A percentile compares a stretch with the other conserved stretches of the same genome.
phyloP scores from a whole-genome alignment of 2,797 vertebrate species.

The Apodemus agrarius region DNA sequence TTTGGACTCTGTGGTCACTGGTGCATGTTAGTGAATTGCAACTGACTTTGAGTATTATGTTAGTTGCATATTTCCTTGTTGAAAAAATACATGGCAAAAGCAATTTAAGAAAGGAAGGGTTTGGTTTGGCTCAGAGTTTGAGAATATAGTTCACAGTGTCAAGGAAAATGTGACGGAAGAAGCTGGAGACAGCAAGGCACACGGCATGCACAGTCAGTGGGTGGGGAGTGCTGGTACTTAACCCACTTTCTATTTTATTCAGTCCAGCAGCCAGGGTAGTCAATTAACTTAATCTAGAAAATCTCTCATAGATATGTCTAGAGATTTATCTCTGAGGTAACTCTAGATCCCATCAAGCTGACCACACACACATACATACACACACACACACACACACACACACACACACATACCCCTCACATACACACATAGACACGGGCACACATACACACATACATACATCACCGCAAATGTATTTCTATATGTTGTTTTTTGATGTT shows the following conservation, averaged over 20 bases:
- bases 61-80: background rate
- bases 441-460: background rate
- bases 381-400: background rate
- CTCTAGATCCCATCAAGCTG: background rate
- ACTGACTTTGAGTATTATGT: background rate
- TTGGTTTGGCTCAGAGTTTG: background rate
- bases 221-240: background rate
- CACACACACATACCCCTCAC: too few species aligned
- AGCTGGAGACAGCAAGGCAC: background rate
- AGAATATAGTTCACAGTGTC: background rate
- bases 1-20: background rate
- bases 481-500: background rate
- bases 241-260: background rate
- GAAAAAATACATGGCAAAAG: background rate
- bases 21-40: background rate
- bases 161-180: background rate
- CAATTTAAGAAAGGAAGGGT: background rate
- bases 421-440: background rate
- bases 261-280: background rate
- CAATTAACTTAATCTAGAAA: background rate
- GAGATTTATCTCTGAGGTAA: background rate
- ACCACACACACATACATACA: background rate
- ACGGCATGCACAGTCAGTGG: background rate
- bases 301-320: background rate
- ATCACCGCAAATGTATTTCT: background rate